A percentile compares a stretch with the other conserved stretches of the same genome.
These are phyloP conservation scores for Pterocles orientalis DNA, from an alignment of 2,113 vertebrate genomes.

Conservation along the genomic window DNA sequence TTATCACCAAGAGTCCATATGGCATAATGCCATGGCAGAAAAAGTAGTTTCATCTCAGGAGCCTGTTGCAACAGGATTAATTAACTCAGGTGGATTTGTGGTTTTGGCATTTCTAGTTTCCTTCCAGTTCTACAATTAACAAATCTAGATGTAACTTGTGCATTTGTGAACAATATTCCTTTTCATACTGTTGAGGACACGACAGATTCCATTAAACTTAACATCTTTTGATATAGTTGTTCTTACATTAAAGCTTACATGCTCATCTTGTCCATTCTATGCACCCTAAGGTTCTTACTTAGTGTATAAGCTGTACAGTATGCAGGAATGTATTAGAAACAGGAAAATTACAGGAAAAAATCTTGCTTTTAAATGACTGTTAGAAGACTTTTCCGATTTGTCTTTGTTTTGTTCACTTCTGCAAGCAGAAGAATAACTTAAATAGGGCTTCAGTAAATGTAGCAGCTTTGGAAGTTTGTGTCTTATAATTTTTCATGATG, in stretches of 20 bases:
- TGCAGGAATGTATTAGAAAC: background rate
- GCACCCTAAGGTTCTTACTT: background rate
- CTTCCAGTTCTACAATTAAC: background rate
- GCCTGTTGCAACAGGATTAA: background rate
- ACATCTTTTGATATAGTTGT: background rate
- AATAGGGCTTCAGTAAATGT: background rate
- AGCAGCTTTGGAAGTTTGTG: slow-evolving; percentile 15
- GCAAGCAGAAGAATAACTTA: background rate
- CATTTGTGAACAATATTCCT: background rate
- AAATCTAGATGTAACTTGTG: background rate
- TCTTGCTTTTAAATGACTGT: background rate
- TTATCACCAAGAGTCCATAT: background rate
- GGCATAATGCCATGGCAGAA: background rate
- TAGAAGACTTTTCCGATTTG: background rate
- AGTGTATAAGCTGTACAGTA: background rate
- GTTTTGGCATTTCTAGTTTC: background rate
- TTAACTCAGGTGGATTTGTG: background rate
- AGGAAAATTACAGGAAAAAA: background rate
- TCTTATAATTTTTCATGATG: slow-evolving; percentile 59
- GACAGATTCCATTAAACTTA: background rate
- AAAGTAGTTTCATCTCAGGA: background rate
- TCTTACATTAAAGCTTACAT: background rate
- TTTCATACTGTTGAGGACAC: background rate
- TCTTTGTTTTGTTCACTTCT: background rate
- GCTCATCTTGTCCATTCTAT: background rate